A percentile compares a stretch with the other conserved stretches of the same genome.
These are phyloP conservation scores for Oryzias woworae DNA, from an alignment of 2,113 vertebrate genomes.

Conservation along the genomic window DNA sequence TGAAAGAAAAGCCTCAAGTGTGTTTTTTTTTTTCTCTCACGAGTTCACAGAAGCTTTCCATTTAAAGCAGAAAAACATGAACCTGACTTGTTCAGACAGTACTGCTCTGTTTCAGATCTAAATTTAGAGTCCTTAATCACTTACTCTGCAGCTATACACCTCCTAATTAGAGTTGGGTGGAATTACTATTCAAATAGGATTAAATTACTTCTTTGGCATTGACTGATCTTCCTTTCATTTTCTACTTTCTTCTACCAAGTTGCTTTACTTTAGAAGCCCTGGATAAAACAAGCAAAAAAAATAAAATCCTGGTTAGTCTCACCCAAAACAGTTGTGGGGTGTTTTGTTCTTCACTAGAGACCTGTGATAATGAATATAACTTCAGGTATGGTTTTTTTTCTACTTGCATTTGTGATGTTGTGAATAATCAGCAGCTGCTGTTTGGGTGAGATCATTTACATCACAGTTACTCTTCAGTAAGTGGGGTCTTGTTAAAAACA, in stretches of 20 bases:
- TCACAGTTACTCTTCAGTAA: neutral
- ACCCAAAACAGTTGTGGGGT: conserved; percentile 18
- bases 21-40: neutral
- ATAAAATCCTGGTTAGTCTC: conserved; percentile 1
- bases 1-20: too few relatives aligned
- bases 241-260: conserved; percentile 37
- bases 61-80: neutral
- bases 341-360: conserved; percentile 21
- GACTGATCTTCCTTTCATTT: conserved; percentile 57
- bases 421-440: conserved; percentile 5
- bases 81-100: neutral
- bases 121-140: conserved; percentile 60
- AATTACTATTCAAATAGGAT: conserved; percentile 62
- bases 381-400: conserved; percentile 16
- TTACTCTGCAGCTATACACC: conserved; percentile 48
- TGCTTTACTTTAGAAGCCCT: conserved; percentile 31
- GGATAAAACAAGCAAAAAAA: conserved; percentile 6
- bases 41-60: conserved; percentile 11
- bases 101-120: conserved; percentile 29
- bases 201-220: conserved; percentile 54
- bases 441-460: too few relatives aligned
- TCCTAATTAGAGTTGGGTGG: conserved; percentile 53
- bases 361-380: conserved; percentile 13
- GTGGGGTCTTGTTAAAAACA: conserved; percentile 8
- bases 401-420: conserved; percentile 12